Conservation (phyloP, 2,888 invertebrate species). For the Callinectes sapidus region DNA sequence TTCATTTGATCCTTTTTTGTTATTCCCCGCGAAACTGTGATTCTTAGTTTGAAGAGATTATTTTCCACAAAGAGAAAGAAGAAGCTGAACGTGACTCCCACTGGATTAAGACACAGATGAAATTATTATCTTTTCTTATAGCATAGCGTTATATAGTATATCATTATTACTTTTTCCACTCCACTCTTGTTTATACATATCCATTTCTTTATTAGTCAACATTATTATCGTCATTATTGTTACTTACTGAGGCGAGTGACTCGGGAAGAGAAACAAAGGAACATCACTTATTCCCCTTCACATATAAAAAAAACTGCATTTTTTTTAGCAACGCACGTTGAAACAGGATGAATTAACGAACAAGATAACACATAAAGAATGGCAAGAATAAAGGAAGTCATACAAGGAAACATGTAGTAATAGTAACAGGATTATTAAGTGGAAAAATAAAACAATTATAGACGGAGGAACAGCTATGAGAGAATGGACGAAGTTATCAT, state of each 20-base stretch:
- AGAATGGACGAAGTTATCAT: conserved; percentile 18
- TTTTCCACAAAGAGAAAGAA: neutral
- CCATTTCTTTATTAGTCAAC: neutral
- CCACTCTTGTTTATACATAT: neutral
- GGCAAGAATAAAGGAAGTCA: neutral
- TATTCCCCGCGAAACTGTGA: conserved; percentile 2
- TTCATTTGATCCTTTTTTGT: conserved; percentile 19
- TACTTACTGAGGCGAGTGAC: neutral
- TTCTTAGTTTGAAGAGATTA: neutral
- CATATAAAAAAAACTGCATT: neutral
- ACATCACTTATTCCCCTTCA: neutral
- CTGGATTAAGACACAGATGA: neutral
- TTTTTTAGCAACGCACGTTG: neutral
- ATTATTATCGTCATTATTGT: conserved; percentile 25
- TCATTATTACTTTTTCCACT: neutral
- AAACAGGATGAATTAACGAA: neutral
- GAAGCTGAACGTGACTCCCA: neutral
- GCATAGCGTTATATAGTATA: neutral
- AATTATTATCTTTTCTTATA: neutral
- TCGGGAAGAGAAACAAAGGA: neutral
- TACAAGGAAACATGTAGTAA: neutral
- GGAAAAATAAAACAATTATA: neutral
- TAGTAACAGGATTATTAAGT: neutral
- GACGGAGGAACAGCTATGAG: neutral
- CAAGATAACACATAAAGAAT: neutral